These are phyloP conservation scores for Xiphophorus birchmanni DNA, from an alignment of 2,797 vertebrate species.

Conservation along the genomic window DNA sequence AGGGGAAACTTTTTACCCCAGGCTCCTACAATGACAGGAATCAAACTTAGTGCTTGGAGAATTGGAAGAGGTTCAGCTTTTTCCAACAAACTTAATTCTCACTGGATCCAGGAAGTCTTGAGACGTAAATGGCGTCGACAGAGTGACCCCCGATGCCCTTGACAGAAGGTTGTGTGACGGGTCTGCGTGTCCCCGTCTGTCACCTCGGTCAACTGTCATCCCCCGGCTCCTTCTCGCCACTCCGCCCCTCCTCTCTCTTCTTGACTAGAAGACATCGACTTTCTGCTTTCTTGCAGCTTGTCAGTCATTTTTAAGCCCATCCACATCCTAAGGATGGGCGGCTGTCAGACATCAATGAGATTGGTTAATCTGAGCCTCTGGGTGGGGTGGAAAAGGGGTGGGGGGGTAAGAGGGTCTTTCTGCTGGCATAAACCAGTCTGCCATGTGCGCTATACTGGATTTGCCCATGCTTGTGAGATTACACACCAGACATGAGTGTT, in stretches of 20 bases:
- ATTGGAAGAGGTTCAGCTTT: background rate
- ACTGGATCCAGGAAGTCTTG: background rate
- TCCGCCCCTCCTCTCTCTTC: constrained; percentile 19
- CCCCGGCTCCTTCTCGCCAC: background rate
- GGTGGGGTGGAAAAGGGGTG: background rate
- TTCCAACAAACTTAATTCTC: background rate
- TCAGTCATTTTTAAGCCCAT: constrained; percentile 58
- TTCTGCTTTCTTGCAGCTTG: constrained; percentile 48
- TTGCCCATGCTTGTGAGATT: background rate
- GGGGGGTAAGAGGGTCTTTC: background rate
- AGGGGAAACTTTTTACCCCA: background rate
- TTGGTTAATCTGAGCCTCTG: constrained; percentile 62
- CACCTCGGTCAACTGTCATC: constrained; percentile 53
- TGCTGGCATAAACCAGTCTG: constrained; percentile 24
- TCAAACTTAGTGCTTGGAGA: background rate
- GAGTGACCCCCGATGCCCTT: constrained; percentile 47
- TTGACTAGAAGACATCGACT: constrained; percentile 52
- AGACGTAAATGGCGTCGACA: constrained; percentile 41
- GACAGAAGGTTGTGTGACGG: constrained; percentile 62
- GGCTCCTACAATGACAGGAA: background rate
- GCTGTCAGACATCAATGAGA: constrained; percentile 56
- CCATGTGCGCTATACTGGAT: background rate
- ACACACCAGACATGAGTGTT: background rate
- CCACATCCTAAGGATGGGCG: constrained; percentile 37
- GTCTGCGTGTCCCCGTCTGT: constrained; percentile 56